A percentile compares a stretch with the other conserved stretches of the same genome.
Conservation (phyloP, 2,113 vertebrate genomes). For the Scatophagus argus region DNA sequence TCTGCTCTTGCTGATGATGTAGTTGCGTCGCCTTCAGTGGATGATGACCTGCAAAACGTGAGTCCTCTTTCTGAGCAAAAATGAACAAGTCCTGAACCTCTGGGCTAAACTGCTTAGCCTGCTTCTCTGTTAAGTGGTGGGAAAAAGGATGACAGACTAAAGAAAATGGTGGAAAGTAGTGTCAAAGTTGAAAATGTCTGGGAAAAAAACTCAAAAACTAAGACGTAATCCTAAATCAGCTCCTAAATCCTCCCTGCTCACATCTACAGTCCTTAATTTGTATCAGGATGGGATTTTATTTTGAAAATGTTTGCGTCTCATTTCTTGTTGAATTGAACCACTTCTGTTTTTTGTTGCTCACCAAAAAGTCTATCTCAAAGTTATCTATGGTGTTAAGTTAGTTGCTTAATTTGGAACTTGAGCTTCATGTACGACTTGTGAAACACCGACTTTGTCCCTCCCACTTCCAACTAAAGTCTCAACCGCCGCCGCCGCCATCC, state of each 20-base stretch:
- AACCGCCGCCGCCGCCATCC: neutral
- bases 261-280: neutral
- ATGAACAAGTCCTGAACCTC: too few species aligned
- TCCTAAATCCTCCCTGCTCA: too few species aligned
- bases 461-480: neutral
- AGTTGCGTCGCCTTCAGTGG: neutral
- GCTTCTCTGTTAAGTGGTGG: conserved; percentile 5
- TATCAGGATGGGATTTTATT: too few species aligned
- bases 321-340: neutral
- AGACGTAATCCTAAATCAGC: neutral
- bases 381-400: too few species aligned
- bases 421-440: too few species aligned
- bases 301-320: neutral
- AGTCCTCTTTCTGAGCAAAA: neutral
- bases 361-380: neutral
- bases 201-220: neutral
- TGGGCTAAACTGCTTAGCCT: neutral
- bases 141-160: neutral
- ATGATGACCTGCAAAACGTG: neutral
- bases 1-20: neutral
- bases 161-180: neutral
- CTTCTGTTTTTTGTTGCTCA: neutral
- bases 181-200: neutral
- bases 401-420: too few species aligned
- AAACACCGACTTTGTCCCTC: neutral